A percentile compares a stretch with the other conserved stretches of the same genome.
These are phyloP conservation scores for Acanthococcus lagerstroemiae DNA, from an alignment of 2,888 invertebrate species.

Conservation along the genomic window DNA sequence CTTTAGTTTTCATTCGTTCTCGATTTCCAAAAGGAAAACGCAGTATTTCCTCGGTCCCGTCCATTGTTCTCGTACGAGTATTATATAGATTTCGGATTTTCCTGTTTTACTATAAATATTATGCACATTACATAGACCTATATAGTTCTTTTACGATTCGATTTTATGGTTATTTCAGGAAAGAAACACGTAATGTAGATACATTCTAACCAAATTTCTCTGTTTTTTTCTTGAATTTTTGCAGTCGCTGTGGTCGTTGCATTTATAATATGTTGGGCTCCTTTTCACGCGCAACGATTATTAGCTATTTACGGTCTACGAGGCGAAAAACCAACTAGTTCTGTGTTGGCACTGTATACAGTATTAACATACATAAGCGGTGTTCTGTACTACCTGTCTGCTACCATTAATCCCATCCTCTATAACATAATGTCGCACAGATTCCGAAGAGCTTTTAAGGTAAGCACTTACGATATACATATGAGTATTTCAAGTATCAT, in stretches of 20 bases:
- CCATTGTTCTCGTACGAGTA: too few relatives aligned
- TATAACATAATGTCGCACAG: constrained; percentile 93
- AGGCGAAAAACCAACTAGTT: constrained; percentile 15
- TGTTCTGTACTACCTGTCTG: constrained; percentile 80
- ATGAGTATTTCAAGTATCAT: too few relatives aligned
- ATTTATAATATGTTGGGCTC: constrained; percentile 75
- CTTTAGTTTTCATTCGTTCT: too few relatives aligned
- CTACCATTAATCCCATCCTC: constrained; percentile 83
- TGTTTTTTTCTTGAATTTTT: constrained; percentile 38
- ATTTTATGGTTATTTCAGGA: too few relatives aligned
- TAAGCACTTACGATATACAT: constrained; percentile 34
- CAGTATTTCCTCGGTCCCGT: too few relatives aligned
- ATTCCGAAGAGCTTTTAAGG: constrained; percentile 52
- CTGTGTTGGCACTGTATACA: constrained; percentile 47
- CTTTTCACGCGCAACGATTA: constrained; percentile 83
- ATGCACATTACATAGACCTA: too few relatives aligned
- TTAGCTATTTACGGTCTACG: constrained; percentile 47
- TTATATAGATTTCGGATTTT: too few relatives aligned
- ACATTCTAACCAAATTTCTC: too few relatives aligned
- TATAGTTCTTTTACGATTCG: too few relatives aligned
- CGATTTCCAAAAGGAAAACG: too few relatives aligned
- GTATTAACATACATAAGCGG: constrained; percentile 74
- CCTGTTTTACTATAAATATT: too few relatives aligned
- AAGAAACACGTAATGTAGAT: too few relatives aligned
- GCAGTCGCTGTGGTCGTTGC: constrained; percentile 78